Percentiles rank a stretch among this genome's conserved stretches.
phyloP scores from a whole-genome alignment of 2,113 vertebrate genomes.

The Scartelaos histophorus region DNA sequence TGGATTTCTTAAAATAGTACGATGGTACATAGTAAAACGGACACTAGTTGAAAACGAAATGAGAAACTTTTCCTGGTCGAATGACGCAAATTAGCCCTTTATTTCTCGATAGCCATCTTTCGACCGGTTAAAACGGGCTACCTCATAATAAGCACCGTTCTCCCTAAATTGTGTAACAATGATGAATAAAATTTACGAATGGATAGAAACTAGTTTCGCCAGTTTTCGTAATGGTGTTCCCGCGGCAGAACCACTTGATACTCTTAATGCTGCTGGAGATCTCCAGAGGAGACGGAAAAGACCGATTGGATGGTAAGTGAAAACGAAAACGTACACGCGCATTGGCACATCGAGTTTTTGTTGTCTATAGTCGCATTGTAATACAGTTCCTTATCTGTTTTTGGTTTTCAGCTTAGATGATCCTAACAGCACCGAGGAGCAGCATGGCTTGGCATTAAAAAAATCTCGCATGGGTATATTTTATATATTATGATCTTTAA shows the following conservation, averaged over 20 bases:
- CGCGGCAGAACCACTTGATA: conserved; percentile 41
- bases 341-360: background rate
- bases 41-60: conserved; percentile 29
- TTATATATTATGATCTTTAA: background rate
- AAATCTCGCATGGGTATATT: conserved; percentile 76
- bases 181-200: conserved; percentile 80
- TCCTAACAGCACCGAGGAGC: conserved; percentile 42
- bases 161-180: conserved; percentile 65
- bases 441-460: conserved; percentile 68
- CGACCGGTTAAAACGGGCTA: conserved; percentile 24
- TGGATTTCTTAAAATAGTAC: conserved; percentile 28
- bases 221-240: conserved; percentile 73
- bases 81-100: conserved; percentile 42
- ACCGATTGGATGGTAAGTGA: conserved; percentile 66
- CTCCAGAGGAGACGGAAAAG: conserved; percentile 67
- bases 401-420: conserved; percentile 71
- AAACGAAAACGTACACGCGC: background rate
- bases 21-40: conserved; percentile 26
- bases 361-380: background rate
- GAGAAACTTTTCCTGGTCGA: conserved; percentile 35
- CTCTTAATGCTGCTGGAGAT: conserved; percentile 43
- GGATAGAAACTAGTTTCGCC: conserved; percentile 73
- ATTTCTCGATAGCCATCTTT: conserved; percentile 38
- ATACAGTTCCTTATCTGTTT: background rate
- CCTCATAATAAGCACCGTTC: conserved; percentile 25